Evolutionary conservation across 2,797 vertebrate genomes (phyloP), one percentile per base, ranked within the genome.

Genomic region (Chelon labrosus): DNA sequence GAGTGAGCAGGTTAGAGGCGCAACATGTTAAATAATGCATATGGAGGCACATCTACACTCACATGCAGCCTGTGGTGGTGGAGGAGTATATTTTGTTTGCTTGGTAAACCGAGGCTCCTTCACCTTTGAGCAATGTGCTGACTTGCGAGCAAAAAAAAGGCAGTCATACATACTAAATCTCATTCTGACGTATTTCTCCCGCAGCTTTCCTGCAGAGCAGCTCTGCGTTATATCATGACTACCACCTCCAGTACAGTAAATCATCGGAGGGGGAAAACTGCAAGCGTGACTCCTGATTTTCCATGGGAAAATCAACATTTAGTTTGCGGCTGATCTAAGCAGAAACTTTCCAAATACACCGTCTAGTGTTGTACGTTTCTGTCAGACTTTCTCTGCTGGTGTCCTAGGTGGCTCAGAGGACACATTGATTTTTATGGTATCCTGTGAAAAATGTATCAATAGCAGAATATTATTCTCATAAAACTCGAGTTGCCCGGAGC

Each of bases 1-100:
- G 95, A 99, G 97, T 22, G 98, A 99, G 88, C 98, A 99, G 97
- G 98, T 99, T 72, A 87, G 88, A 83, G 46, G 85, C 67, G 58
- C 63, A 70, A 67, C 71, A 73, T 60, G 35, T 65, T 84, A 17
- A 88, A 72, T 80, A 68, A 77, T 76, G 70, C 70, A 85, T 35
- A 62, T 27, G 37, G 25, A 41, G 5, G 27, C 37, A 37, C 44
- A 49, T 54, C 72, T 66, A 73, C 69, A 65, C 69, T 17, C 25
- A 27, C 20, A 14, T 11, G 14, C 49, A 57, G 53, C 14, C 54
- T 22, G n/a, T 47, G 31, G n/a, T 47, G 31, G 35, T 75, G 51
- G 14, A 55, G 14, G 12, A 35, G 49, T 65, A 66, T 56, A 41
- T 64, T 9, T 56, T 55, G 47, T 73, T 67, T 70, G 51, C 55